Evolutionary conservation across 2,797 vertebrate species (phyloP), one percentile per base, ranked within the genome.

Genomic region (Nyctibius grandis): DNA sequence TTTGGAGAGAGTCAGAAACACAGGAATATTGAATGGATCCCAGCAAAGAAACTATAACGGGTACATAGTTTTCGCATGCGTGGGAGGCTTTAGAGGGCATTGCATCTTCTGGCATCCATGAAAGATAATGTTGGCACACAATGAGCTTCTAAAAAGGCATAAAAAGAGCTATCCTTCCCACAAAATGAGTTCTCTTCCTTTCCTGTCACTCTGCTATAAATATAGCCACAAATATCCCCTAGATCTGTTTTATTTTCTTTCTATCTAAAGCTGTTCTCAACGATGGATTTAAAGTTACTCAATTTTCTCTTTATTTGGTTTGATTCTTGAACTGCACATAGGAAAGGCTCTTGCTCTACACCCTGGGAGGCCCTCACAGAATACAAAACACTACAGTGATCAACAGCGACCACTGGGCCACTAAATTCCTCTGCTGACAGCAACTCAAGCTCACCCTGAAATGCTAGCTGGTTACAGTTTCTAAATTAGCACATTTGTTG

Each of bases 271-370:
- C 68, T 93, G 56, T 57, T 95, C 80, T 82, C 63, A 93, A 60
- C 0, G 6, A 94, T 15, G 2, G 68, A 83, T 73, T 94, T 75
- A 59, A 89, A 93, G 86, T 92, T 92, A 83, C 82, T 91, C 68
- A 40, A 79, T 91, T 92, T 95, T 97, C 61, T 94, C 95, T 97
- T 96, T 96, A 96, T 96, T 97, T 96, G 94, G 95, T 93, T 93
- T 80, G 90, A 77, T 95, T 96, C 92, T 96, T 88, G 84, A 94
- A 85, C 90, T 47, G 60, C 72, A 38, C 81, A 88, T 72, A 89
- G 45, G 88, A 95, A 93, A 38, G 81, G 64, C 28, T 85, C 93
- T 89, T 80, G 68, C 83, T 78, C 75, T 61, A 36, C 92, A 68
- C 90, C 84, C 95, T 78, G 72, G 92, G 95, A 94, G 88, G 96